Evolutionary conservation across 2,888 invertebrate genomes (phyloP).

Genomic region (Amphimallon solstitiale): DNA sequence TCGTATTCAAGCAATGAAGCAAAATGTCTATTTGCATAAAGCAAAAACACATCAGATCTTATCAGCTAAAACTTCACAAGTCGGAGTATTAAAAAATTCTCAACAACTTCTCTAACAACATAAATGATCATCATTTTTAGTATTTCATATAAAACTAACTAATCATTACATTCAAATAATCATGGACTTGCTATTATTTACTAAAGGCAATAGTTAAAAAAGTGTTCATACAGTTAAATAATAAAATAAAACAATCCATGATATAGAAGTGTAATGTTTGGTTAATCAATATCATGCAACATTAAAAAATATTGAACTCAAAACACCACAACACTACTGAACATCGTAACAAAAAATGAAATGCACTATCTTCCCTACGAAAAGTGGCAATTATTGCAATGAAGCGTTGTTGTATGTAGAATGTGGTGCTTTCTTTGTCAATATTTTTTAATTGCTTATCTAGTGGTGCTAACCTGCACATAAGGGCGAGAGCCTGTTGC

Average conservation of each 20-base stretch:
- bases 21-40: not conserved
- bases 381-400: not conserved
- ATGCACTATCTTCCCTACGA: not conserved
- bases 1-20: too few relatives aligned
- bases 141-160: not conserved
- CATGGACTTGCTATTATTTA: not conserved
- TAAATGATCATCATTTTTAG: slow-evolving; percentile 36
- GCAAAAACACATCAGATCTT: slow-evolving; percentile 70
- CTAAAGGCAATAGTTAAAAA: not conserved
- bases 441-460: slow-evolving; percentile 37
- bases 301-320: slow-evolving; percentile 34
- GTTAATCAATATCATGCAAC: slow-evolving; percentile 23
- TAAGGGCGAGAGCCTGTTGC: slow-evolving; percentile 88
- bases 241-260: not conserved
- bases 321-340: slow-evolving; percentile 34
- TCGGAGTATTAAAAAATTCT: slow-evolving; percentile 56
- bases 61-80: slow-evolving; percentile 68
- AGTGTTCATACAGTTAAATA: not conserved
- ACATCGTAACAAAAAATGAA: slow-evolving; percentile 23
- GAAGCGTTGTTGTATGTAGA: slow-evolving; percentile 23
- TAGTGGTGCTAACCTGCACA: slow-evolving; percentile 79
- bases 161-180: not conserved
- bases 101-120: slow-evolving; percentile 56
- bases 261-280: too few relatives aligned
- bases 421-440: slow-evolving; percentile 38